Percentiles rank a stretch among this genome's conserved stretches.
These are phyloP conservation scores for Eidolon helvum DNA, from an alignment of 2,113 vertebrate species.

Conservation along the genomic window DNA sequence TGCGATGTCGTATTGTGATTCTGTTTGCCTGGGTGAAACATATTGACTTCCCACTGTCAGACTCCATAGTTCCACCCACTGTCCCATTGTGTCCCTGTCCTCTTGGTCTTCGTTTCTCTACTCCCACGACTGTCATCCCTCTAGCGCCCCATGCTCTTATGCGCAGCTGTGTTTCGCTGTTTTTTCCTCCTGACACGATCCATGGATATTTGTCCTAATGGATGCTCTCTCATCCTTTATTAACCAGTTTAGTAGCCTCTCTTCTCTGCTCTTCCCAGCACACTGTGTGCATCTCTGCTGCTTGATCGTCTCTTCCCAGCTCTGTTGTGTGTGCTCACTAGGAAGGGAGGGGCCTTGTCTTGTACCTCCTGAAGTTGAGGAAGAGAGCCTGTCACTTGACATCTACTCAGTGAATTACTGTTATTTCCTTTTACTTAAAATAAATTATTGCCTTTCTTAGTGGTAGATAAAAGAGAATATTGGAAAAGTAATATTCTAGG, in stretches of 20 bases:
- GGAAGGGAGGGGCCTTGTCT: neutral
- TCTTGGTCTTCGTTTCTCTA: neutral
- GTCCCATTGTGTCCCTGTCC: neutral
- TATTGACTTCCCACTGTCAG: no score
- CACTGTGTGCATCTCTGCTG: no score
- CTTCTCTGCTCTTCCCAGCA: neutral
- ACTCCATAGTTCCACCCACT: neutral
- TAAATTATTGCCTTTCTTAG: neutral
- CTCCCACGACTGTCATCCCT: neutral
- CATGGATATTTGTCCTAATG: neutral
- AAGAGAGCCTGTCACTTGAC: neutral
- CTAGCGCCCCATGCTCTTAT: neutral
- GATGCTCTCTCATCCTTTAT: neutral
- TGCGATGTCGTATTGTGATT: neutral
- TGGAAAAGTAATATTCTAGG: neutral
- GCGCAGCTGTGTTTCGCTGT: neutral
- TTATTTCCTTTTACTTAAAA: neutral
- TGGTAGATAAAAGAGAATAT: neutral
- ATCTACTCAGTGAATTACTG: neutral
- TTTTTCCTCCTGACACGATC: neutral
- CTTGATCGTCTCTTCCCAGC: neutral
- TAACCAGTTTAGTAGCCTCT: neutral
- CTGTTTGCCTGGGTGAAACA: neutral
- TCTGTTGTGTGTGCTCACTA: fast-evolving
- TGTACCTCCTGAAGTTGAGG: neutral